Evolutionary conservation across 2,113 vertebrate species (phyloP).

Genomic region (Nothocercus julius): DNA sequence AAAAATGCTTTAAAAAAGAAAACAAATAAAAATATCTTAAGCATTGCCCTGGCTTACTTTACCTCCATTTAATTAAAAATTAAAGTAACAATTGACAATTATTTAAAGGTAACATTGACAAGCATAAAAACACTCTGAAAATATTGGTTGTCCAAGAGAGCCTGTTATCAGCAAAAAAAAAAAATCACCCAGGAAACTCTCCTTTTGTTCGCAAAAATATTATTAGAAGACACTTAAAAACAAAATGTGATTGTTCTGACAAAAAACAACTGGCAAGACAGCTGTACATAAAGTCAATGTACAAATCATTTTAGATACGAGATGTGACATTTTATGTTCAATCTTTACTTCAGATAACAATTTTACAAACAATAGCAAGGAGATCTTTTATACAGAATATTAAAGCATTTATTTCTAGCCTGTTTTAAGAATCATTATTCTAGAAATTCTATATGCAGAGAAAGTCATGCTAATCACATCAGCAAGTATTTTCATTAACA

Average conservation of each 20-base stretch:
- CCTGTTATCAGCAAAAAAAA: accelerated
- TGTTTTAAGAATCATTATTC: not conserved
- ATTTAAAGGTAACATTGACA: not conserved
- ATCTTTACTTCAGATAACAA: not conserved
- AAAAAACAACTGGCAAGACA: not conserved
- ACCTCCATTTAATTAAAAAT: not conserved
- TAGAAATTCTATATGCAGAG: not conserved
- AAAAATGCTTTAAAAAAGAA: slow-evolving; percentile 79
- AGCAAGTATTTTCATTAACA: not conserved
- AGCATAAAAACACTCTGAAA: not conserved
- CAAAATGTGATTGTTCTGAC: not conserved
- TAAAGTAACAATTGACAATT: not conserved
- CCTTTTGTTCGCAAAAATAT: not conserved
- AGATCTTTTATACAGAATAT: not conserved
- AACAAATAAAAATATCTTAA: not conserved
- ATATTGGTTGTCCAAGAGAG: not conserved
- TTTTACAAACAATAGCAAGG: not conserved
- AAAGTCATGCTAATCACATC: not conserved
- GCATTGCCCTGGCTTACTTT: not conserved
- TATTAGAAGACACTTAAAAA: not conserved
- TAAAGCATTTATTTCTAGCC: not conserved
- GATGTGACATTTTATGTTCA: accelerated
- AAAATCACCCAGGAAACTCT: not conserved
- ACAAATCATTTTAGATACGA: not conserved
- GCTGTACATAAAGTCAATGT: not conserved